Base-by-base conservation (phyloP, 2,797 vertebrate genomes). In the Cossypha polioptera region DNA sequence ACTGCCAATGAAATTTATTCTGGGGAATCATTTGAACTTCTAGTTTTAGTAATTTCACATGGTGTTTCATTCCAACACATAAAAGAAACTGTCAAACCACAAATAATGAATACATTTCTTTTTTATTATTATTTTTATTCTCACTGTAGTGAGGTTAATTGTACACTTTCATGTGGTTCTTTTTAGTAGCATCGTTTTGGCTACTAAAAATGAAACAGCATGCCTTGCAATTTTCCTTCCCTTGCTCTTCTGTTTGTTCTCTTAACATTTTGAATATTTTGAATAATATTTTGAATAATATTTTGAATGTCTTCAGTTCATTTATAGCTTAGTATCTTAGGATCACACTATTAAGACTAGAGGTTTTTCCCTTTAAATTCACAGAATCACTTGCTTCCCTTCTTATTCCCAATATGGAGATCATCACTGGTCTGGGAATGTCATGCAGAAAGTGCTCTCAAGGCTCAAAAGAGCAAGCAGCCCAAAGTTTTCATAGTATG, bases 301-400 rank as follows among this genome's bases (percentile, higher is more conserved):
- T 89, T 96, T 96, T 76, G 69, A 94, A 93, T 84, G 38, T 93
- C 22, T 88, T 80, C 50, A 87, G 94, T 93, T 96, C 88, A 62
- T 92, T 84, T 85, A 86, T 85, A 93, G 24, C 40, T 53, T 54
- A 78, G 9, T 95, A 86, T 96, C 33, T 94, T 84, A 88, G 74
- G 57, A 94, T 95, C 45, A 95, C 35, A 86, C 25, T 58, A 48
- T 10, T 59, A 31, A 74, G 21, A 53, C 11, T 42, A 76, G 26
- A 38, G 11, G 15, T 47, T 66, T 63, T 80, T 18, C 6, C 4
- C 7, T 59, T 84, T 33, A 14, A 74, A 80, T 40, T 67, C 15
- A 13, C 22, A 55, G 24, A 28, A 38, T 73, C 26, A 11, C n/a
- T 90, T 75, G 11, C 15, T 80, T 84, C 8, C 11, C 28, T 84